Evolutionary conservation across 1,140 invertebrate species (phyloP), one percentile per base, ranked within the genome.

Genomic region (Dreissena polymorpha): DNA sequence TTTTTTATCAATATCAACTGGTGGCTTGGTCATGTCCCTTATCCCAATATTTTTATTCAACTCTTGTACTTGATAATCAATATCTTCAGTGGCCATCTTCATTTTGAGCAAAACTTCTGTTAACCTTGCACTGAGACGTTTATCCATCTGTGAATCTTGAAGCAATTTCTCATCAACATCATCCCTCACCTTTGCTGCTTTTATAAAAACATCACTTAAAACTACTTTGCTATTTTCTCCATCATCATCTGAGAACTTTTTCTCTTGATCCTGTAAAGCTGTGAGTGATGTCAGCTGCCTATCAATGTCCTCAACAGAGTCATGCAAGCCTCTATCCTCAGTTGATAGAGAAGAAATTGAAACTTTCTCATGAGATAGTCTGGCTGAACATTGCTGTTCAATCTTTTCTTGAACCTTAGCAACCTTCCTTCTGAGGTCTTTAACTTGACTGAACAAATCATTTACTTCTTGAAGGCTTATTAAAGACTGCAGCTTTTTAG

Each of bases 71-170:
- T 72, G 29, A 0, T 75, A 68, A 21, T 74, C 51, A 23, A 83
- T 55, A 29, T 50, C 72, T 23, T 64, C 7, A 49, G 68, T 27
- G 16, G 39, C 63, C 21, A 49, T 39, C 25, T 75, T 75, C 23
- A 74, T 63, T 18, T 68, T 55, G 21, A 83, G 71, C 3, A 75
- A 21, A 57, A 75, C 51, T 75, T 75, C 80, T 5, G 74, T 25
- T 0, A 83, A 0, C 73, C 74, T 83, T 23, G 50, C 65, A 16
- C 60, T 53, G 10, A 83, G 14, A 23, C 67, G 27, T 69, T 39
- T 74, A 16, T 75, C 65, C 14, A 83, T 10, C 21, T 10, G 55
- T 23, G 39, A 6, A 10, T 74, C 67, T 27, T 74, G 50, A n/a
- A 68, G 49, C 3, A 75, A 14, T 68, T 73, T 60, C 16, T 27